Evolutionary conservation across 2,113 vertebrate genomes (phyloP), one percentile per base, ranked within the genome.

Genomic region (Drymodes brunneopygia): DNA sequence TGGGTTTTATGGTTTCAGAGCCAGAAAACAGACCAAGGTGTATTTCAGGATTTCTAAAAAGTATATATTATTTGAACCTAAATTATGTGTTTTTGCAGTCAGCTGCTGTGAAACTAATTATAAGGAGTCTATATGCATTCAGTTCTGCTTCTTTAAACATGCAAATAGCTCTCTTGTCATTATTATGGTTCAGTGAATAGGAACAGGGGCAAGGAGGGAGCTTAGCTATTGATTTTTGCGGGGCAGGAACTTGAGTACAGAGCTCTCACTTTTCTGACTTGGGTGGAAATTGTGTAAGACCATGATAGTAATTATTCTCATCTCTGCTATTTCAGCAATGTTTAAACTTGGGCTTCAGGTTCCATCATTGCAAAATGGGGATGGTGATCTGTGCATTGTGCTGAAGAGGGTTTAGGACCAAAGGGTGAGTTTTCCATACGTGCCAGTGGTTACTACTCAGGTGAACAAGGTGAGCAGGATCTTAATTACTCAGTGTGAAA

Each of bases 111-210:
- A 95, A 96, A 84, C 61, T 96, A 95, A 94, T 96, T 96, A 94
- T 92, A 92, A 92, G 86, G 90, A 91, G 71, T 77, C 73, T 85
- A 29, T 92, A 64, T 75, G 53, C 65, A 71, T 95, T 95, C 95
- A 88, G 94, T 96, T 97, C 92, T 95, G 82, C 94, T 95, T 95
- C 80, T 96, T 94, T 95, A 95, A 96, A 93, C 86, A 94, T 94
- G 95, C 94, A 96, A 95, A 96, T 94, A 96, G 86, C 81, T 96
- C 48, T 82, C 82, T 92, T 95, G 96, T 95, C 88, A 50, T 94
- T 92, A 84, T 90, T 93, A 88, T 92, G 95, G 90, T 90, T 95
- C 95, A 92, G 69, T 93, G 92, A 86, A 90, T 94, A 93, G 90
- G 80, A 96, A 74, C 86, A 92, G 88, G 72, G 88, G 86, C 92